A percentile compares a stretch with the other conserved stretches of the same genome.
Evolutionary conservation across 1,140 invertebrate species (phyloP).

Genomic region (Saxidomus purpurata): DNA sequence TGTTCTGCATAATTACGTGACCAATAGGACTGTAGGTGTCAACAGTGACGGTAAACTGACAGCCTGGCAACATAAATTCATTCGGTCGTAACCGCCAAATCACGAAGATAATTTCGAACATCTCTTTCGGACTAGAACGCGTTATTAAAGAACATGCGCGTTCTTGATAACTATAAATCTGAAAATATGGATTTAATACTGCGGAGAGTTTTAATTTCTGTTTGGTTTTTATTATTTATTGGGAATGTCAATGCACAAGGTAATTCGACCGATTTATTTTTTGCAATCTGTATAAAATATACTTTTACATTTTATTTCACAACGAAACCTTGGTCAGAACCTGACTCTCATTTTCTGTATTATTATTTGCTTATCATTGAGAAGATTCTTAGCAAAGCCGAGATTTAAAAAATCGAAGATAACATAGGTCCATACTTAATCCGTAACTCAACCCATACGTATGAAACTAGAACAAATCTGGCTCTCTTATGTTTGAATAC

Average conservation of each 20-base stretch:
- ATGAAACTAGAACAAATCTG: no score
- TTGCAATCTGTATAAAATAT: no score
- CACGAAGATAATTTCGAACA: not conserved
- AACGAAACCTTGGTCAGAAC: no score
- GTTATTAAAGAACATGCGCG: not conserved
- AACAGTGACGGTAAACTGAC: not conserved
- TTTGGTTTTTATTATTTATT: not conserved
- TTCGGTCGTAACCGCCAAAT: not conserved
- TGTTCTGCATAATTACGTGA: slow-evolving; percentile 2
- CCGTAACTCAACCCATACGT: no score
- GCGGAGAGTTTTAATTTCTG: not conserved
- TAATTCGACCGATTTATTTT: not conserved
- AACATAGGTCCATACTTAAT: no score
- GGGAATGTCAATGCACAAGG: not conserved
- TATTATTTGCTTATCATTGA: no score
- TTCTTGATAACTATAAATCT: not conserved
- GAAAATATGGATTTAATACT: not conserved
- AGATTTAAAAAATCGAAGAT: no score
- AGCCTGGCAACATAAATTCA: not conserved
- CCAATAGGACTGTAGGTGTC: not conserved
- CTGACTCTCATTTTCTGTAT: no score
- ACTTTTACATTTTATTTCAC: no score
- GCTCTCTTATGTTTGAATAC: no score
- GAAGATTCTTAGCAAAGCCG: no score
- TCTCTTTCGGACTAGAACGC: not conserved